Conservation (phyloP, 2,888 invertebrate genomes). For the Melinaea menophilus region DNA sequence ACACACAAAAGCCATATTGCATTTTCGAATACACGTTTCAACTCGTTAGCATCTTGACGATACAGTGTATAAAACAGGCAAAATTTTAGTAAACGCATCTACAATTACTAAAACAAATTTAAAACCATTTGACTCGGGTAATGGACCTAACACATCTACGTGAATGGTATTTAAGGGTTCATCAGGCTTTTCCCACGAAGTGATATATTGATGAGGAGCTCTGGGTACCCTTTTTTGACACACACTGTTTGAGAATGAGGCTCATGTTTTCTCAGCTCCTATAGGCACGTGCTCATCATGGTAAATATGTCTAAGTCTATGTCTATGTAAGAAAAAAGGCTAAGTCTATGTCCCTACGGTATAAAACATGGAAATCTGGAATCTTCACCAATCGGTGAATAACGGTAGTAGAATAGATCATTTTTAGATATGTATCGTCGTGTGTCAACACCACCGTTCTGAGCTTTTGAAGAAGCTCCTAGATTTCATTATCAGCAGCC, state of each 20-base stretch:
- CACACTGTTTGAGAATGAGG: conserved; percentile 11
- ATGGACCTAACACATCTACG: conserved; percentile 2
- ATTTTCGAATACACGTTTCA: background rate
- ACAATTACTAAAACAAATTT: conserved; percentile 18
- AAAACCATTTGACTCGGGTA: conserved; percentile 9
- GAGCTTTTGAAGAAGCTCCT: background rate
- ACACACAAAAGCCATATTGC: conserved; percentile 22
- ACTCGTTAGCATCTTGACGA: background rate
- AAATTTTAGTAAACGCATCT: conserved; percentile 21
- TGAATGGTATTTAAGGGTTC: conserved; percentile 11
- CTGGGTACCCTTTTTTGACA: conserved; percentile 25
- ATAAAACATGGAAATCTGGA: conserved; percentile 31
- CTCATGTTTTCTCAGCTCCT: conserved; percentile 15
- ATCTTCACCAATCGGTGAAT: background rate
- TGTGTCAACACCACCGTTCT: background rate
- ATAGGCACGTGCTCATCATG: conserved; percentile 26
- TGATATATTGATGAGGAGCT: conserved; percentile 12
- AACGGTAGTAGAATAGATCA: background rate
- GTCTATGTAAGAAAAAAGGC: conserved; percentile 1
- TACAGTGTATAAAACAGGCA: conserved; percentile 2
- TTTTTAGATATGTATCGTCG: background rate
- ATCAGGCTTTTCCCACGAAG: conserved; percentile 7
- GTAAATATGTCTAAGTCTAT: conserved; percentile 27
- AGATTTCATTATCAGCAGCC: background rate
- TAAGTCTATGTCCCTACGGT: conserved; percentile 37